Evolutionary conservation across 2,888 invertebrate genomes (phyloP), one percentile per base, ranked within the genome.

Genomic region (Priocnemis perturbator): DNA sequence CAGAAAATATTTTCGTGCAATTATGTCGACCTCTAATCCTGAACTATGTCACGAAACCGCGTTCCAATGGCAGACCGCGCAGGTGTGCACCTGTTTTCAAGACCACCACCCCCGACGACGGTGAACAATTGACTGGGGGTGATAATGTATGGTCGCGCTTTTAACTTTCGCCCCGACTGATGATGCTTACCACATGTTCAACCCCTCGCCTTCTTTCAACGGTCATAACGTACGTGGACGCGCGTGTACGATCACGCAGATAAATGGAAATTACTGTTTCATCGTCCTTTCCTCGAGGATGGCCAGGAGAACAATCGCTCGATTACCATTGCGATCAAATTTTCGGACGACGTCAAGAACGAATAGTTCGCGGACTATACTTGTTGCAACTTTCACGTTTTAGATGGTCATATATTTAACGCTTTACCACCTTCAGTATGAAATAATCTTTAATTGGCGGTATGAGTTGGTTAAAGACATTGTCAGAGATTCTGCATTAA

Each of bases 191-290:
- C 50, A 17, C 9, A 48, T 15, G 26, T 26, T 20, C 44, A 60
- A 53, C 44, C 26, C 55, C 52, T 64, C 61, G 20, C 44, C 37
- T 52, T 26, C 37, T 57, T 14, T 70, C 44, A 21, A 19, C 37
- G n/a, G 19, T 57, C 19, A 30, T 30, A 19, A 44, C 19, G 5
- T 9, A 57, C 19, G 56, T n/a, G n/a, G n/a, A 52, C 11, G 26
- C 53, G 56, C 60, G 15, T 21, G 37, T n/a, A 44, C 62, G 79
- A 79, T 78, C 63, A 37, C 55, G 30, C 48, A 60, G 78, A 79
- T 77, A 79, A 79, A 77, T 62, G 60, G 52, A 70, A 61, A 71
- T 69, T 66, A 66, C 66, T 68, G 56, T 62, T 67, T 64, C 66
- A 72, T 64, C 62, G 26, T 60, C 57, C 48, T 47, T 21, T 53